Base-by-base conservation (phyloP, 1,140 invertebrate genomes). In the Fopius arisanus region DNA sequence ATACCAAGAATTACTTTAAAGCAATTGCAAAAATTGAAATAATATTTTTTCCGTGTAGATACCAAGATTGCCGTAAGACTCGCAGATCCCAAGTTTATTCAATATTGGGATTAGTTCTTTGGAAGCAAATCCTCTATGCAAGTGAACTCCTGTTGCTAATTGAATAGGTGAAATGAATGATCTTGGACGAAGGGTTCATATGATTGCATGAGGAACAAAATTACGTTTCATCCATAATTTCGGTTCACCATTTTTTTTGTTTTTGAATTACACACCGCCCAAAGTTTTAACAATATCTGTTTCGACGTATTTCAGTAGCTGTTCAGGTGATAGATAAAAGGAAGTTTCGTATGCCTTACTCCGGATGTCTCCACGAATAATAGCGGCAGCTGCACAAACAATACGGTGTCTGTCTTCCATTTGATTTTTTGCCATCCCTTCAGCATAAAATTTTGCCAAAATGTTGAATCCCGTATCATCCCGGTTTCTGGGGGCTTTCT, bases 151-250 rank as follows among this genome's bases (percentile, higher is more conserved):
- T 66, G 83, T 76, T 48, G 82, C 73, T 29, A 85, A 76, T 51
- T 82, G 82, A 77, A 86, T 68, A 70, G 78, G 78, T 75, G 83
- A 86, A 75, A 78, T 78, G 81, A 84, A 82, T 59, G 79, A 79
- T 5, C 78, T 78, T 78, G 80, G 73, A 19, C 83, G 80, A 73
- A 85, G 74, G 9, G 80, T 33, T 19, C 59, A 62, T 76, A 87
- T 85, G n/a, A 87, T 87, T 73, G 79, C 77, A 75, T 84, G 79
- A 54, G 80, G 67, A 67, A 77, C 73, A 4, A 1, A 6, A 28
- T 78, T 80, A 59, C 78, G 78, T 80, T 84, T 84, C 16, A 78
- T 81, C 80, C 77, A 81, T 78, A 77, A 81, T 78, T 68, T 78
- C 43, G 16, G 54, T 26, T 71, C n/a, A 9, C 28, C 7, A 23